Evolutionary conservation across 2,797 vertebrate genomes (phyloP).

Genomic region (Poecilia velifera): DNA sequence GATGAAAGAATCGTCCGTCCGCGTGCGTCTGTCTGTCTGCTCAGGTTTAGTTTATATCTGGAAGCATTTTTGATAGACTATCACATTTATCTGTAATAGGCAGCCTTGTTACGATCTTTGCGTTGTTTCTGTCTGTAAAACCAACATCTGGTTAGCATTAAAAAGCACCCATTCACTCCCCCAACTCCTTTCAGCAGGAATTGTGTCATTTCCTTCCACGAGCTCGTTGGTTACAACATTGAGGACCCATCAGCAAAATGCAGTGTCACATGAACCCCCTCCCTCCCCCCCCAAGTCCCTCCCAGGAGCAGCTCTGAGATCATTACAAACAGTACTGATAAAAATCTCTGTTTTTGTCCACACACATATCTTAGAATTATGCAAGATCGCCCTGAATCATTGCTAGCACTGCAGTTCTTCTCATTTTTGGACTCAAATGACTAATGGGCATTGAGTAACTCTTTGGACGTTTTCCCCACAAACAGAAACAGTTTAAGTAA

Average conservation of each 20-base stretch:
- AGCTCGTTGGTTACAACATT: conserved; percentile 20
- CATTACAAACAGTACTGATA: background rate
- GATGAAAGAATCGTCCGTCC: conserved; percentile 1
- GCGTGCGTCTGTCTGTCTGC: background rate
- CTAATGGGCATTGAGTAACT: conserved; percentile 21
- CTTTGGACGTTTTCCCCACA: background rate
- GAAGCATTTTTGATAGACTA: background rate
- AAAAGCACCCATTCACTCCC: conserved; percentile 36
- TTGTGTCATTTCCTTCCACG: conserved; percentile 74
- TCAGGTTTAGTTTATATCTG: background rate
- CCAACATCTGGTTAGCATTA: conserved; percentile 79
- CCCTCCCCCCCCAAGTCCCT: background rate
- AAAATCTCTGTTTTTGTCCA: conserved; percentile 10
- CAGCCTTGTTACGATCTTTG: conserved; percentile 7
- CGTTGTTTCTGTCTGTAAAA: conserved; percentile 25
- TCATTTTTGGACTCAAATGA: conserved; percentile 13
- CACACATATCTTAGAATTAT: conserved; percentile 42
- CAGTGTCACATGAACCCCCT: conserved; percentile 19
- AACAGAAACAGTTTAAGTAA: conserved; percentile 2
- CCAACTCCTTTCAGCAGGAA: conserved; percentile 51
- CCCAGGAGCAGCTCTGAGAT: background rate
- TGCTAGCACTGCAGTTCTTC: conserved; percentile 10
- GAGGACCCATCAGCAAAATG: conserved; percentile 11
- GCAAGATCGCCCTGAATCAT: conserved; percentile 42
- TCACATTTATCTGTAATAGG: background rate